Base-by-base conservation (phyloP, 2,797 vertebrate genomes). In the Eulemur albifrons region DNA sequence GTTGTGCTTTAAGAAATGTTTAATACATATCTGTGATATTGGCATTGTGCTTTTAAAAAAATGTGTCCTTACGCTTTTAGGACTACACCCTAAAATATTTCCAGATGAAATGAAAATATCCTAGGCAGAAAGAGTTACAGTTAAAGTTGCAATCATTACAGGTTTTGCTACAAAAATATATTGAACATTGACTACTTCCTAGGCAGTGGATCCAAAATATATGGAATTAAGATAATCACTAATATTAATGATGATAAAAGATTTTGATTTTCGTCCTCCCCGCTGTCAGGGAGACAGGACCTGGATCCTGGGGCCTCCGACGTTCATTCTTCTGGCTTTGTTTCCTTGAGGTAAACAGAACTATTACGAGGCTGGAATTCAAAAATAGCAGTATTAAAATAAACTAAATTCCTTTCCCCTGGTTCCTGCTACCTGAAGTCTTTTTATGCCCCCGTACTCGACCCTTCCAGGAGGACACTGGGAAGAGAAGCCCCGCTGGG, bases 271-370 rank as follows among this genome's bases (percentile, higher is more conserved):
- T 70, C 0, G 45, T 7, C 80, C 76, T 40, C 95, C 79, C 76
- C 14, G 30, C 45, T 27, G 30, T 73, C 69, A 84, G 89, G 86
- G 50, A 87, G 86, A 97, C 9, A 2, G n/a, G 95, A 81, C 48
- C 88, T 98, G 96, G 61, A 65, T 61, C 35, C 92, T 40, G 1
- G 79, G 27, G 23, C 40, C 48, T 21, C 45, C 32, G 73, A 35
- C 45, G 72, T 59, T 54, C 54, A 30, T 65, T 93, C 43, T 77
- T 50, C 13, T 13, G 7, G 79, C 21, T 86, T 73, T 90, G 15
- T 13, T 75, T 69, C 88, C 40, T 91, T 81, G 35, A 80, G 43
- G 79, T 61, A 84, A 97, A 70, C 86, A 94, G 35, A 75, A 12
- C 23, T n/a, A 83, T 52, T 70, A 92, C 48, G 70, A 90, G 48